Evolutionary conservation across 1,140 invertebrate species (phyloP), one percentile per base, ranked within the genome.

Genomic region (Pseudoatta argentina): DNA sequence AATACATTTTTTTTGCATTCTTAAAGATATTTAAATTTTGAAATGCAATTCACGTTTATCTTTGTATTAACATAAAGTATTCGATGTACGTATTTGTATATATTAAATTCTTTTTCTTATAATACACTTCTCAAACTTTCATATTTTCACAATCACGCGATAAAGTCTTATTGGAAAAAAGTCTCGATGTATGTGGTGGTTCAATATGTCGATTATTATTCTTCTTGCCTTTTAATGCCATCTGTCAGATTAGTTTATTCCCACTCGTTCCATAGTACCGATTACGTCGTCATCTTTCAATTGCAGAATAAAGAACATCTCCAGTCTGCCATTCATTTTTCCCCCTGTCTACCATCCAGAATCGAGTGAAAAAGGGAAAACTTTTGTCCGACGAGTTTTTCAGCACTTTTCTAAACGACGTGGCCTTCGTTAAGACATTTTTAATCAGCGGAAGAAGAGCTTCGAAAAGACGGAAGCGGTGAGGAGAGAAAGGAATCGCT

Each of bases 341-440:
- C 72, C 12, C 30, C 57, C 72, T 48, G 53, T 64, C 59, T 64
- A 30, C 55, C 7, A 39, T 5, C 14, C 77, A 16, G 48, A 51
- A 79, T 72, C 79, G 67, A 44, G 18, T 39, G 78, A 86, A 86
- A 86, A 88, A 79, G 81, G 53, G 71, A 64, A 88, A 87, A 88
- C 71, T 87, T 90, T 91, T 73, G 34, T 79, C 76, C 24, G 64
- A 61, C 79, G 82, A 88, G 72, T 85, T 86, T 91, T 91, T 91
- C 91, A 91, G 88, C 85, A 90, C 88, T 91, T 92, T 92, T 91
- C 87, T 88, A 89, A 92, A 90, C 81, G 78, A 75, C 83, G 77
- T 24, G 16, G 59, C 76, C 82, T 88, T 93, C 90, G 91, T 91
- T 91, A 91, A 91, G 92, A 91, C 88, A 88, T 92, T 92, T 92